Evolutionary conservation across 1,140 invertebrate species (phyloP), one percentile per base, ranked within the genome.

Genomic region (Hyposmocoma kahamanoa): DNA sequence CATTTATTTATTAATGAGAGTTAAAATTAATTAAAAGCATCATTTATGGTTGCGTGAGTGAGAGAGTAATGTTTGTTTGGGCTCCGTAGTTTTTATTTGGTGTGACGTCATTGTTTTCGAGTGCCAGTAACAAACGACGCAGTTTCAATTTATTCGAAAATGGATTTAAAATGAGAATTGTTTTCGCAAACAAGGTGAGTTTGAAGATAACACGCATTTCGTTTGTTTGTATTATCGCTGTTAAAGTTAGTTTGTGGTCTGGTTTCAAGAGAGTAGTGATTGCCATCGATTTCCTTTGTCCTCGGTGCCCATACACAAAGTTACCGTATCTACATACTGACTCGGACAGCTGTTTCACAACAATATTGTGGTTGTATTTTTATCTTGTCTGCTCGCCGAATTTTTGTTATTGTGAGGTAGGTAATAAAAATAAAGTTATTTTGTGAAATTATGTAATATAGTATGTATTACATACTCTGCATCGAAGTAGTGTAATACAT

Each of bases 51-150:
- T 58, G 43, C 60, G 56, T 61, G 61, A 55, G 53, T 44, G 59
- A 65, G 57, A 66, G 60, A 64, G 63, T 47, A 46, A 63, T 67
- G 65, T 61, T 52, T 61, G 44, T 53, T 64, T 65, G 55, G 52
- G 55, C 64, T 71, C 58, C 68, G 53, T 74, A 41, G 18, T 82
- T 75, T 67, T 68, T 61, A 62, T 67, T 70, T 64, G 13, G 61
- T 72, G 77, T 84, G 84, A 87, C 84, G 82, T 87, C 84, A 87
- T 78, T 73, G 63, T 84, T 84, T 78, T 82, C 72, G 67, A 78
- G 69, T 86, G 80, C 76, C 72, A 85, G 72, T 73, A 64, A 21
- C 19, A 66, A 78, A 87, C 82, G 76, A 87, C 84, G 84, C 84
- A 87, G 84, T 87, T 84, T 69, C 74, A 72, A 65, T 83, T 67